Base-by-base conservation (phyloP, 2,888 invertebrate species). In the Rhagium mordax region DNA sequence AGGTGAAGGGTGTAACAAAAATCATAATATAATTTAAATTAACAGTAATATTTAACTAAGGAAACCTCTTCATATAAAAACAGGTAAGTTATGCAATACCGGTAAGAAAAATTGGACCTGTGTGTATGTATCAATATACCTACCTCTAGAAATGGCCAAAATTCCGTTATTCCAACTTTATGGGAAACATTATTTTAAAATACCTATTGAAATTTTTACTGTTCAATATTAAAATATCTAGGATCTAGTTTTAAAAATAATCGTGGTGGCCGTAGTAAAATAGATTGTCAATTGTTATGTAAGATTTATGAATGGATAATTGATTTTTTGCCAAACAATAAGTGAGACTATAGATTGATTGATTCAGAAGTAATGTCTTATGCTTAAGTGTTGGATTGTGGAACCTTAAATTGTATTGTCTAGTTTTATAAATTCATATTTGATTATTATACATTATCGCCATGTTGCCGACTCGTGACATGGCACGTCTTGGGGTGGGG, bases 301-400 rank as follows among this genome's bases (percentile, higher is more conserved):
- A 67, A 67, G 61, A 20, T 67, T 66, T 67, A 57, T 57, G 57
- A 67, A 55, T 67, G 48, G 47, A 41, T 53, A 53, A 67, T 67
- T 57, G 67, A 67, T 67, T 67, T 67, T 67, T 67, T 18, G 33
- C 33, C 29, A 55, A 65, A 53, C 5, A 24, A 13, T 53, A 24
- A 3, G 6, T 53, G 1, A n/a, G n/a, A n/a, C n/a, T n/a, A n/a
- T 24, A 8, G 13, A 21, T 5, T 53, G n/a, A 13, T n/a, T 20
- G n/a, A n/a, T 41, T 41, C 20, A 21, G n/a, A 10, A n/a, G 2
- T 49, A 15, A 16, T n/a, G 15, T 49, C 16, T 49, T 49, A 6
- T 2, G 15, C 3, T n/a, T 2, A 16, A 15, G 1, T 7, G 21
- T 6, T 20, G 10, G 4, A 20, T 6, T 10, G 21, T 10, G 10